These are phyloP conservation scores for Megathymus violae DNA, from an alignment of 1,140 invertebrate species.

Conservation along the genomic window DNA sequence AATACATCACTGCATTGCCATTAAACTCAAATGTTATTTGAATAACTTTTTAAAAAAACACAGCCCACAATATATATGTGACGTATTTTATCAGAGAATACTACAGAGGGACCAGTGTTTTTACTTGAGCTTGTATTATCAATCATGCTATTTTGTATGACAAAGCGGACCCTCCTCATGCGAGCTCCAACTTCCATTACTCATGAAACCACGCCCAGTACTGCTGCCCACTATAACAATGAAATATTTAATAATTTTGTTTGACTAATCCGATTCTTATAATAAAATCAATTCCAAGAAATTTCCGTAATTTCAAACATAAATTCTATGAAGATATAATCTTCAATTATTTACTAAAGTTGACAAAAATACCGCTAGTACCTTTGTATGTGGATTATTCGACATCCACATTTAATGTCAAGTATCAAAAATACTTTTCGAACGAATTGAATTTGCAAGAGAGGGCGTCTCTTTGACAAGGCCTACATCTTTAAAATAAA, in stretches of 20 bases:
- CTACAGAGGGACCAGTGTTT: slow-evolving; percentile 66
- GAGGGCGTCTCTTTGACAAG: too few species aligned
- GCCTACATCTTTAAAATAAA: too few species aligned
- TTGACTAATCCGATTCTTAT: slow-evolving; percentile 16
- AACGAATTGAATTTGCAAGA: too few species aligned
- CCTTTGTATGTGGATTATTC: too few species aligned
- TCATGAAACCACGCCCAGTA: slow-evolving; percentile 71
- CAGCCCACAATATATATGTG: slow-evolving; percentile 30
- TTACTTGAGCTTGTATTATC: slow-evolving; percentile 70
- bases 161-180: slow-evolving; percentile 79
- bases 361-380: neutral
- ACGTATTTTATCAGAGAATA: slow-evolving; percentile 39
- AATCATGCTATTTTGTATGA: slow-evolving; percentile 77
- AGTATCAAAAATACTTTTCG: neutral
- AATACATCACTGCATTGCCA: neutral
- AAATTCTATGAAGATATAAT: slow-evolving; percentile 1
- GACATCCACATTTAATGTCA: too few species aligned
- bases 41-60: slow-evolving; percentile 9
- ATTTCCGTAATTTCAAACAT: neutral
- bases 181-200: slow-evolving; percentile 77
- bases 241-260: slow-evolving; percentile 39
- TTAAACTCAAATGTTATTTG: neutral
- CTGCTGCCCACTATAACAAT: slow-evolving; percentile 60
- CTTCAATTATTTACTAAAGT: neutral
- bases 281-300: too few species aligned